These are phyloP conservation scores for Argya squamiceps DNA, from an alignment of 2,797 vertebrate species.

Conservation along the genomic window DNA sequence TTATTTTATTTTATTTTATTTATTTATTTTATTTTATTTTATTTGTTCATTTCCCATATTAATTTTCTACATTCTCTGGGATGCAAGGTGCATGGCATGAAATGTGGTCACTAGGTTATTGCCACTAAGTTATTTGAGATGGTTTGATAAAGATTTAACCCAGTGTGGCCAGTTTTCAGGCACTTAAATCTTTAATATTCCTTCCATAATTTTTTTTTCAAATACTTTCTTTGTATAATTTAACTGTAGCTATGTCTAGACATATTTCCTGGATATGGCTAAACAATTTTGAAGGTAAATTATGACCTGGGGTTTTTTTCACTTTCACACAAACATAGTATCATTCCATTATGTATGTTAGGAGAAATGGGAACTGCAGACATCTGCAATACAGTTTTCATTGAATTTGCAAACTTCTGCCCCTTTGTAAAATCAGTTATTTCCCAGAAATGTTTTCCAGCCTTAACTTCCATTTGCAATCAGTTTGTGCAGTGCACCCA, in stretches of 20 bases:
- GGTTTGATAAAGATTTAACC: background rate
- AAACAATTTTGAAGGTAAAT: conserved; percentile 65
- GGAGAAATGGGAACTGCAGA: conserved; percentile 46
- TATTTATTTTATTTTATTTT: background rate
- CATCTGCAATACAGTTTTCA: background rate
- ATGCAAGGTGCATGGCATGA: background rate
- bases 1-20: background rate
- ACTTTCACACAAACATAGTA: conserved; percentile 42
- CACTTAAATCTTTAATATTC: conserved; percentile 13
- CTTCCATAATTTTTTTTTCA: conserved; percentile 7
- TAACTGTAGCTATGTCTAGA: conserved; percentile 62
- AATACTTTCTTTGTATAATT: conserved; percentile 56
- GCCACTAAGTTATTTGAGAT: background rate
- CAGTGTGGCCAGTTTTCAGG: background rate
- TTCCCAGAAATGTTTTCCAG: background rate
- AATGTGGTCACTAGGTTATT: background rate
- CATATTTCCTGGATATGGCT: conserved; percentile 64
- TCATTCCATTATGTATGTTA: conserved; percentile 19
- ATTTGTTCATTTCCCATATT: background rate
- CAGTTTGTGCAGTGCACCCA: background rate
- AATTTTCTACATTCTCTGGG: background rate
- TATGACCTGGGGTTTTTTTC: conserved; percentile 1
- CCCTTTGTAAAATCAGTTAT: background rate
- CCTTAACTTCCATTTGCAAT: background rate
- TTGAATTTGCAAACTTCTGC: background rate